Conservation (phyloP, 1,140 invertebrate genomes). For the Aphelinus atriplicis region DNA sequence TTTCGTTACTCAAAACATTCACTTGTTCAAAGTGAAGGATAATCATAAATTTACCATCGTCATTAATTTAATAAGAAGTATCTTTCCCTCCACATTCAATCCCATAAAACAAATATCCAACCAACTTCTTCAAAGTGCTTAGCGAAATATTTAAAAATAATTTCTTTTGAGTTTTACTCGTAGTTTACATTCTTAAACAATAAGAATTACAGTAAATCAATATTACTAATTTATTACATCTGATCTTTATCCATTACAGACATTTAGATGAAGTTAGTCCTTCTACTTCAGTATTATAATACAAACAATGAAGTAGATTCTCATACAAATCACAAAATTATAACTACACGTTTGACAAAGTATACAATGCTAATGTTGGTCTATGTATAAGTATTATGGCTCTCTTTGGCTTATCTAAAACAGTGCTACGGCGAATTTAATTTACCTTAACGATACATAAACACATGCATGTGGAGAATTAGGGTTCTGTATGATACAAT, state of each 20-base stretch:
- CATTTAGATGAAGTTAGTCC: not conserved
- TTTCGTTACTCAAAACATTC: conserved; percentile 1
- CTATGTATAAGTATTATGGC: conserved; percentile 18
- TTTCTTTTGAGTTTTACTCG: conserved; percentile 21
- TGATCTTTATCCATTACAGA: conserved; percentile 36
- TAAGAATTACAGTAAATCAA: conserved; percentile 22
- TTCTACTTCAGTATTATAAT: conserved; percentile 31
- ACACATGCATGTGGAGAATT: too few relatives aligned
- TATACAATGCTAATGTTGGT: conserved; percentile 24
- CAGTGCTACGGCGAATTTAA: conserved; percentile 18
- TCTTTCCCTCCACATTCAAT: not conserved
- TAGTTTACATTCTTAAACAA: conserved; percentile 9
- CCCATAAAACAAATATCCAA: conserved; percentile 22
- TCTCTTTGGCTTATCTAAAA: conserved; percentile 31
- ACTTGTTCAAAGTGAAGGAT: conserved; percentile 23
- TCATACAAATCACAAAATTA: conserved; percentile 31
- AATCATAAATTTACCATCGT: conserved; percentile 23
- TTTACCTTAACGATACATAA: not conserved
- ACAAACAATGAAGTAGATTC: conserved; percentile 35
- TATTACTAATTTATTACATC: conserved; percentile 14
- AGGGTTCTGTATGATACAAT: too few relatives aligned
- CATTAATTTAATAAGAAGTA: conserved; percentile 14
- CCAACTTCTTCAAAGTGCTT: not conserved
- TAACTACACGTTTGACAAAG: conserved; percentile 32
- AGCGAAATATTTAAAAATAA: conserved; percentile 19